phyloP scores from a whole-genome alignment of 2,888 invertebrate genomes.

The Deroplatys truncata region DNA sequence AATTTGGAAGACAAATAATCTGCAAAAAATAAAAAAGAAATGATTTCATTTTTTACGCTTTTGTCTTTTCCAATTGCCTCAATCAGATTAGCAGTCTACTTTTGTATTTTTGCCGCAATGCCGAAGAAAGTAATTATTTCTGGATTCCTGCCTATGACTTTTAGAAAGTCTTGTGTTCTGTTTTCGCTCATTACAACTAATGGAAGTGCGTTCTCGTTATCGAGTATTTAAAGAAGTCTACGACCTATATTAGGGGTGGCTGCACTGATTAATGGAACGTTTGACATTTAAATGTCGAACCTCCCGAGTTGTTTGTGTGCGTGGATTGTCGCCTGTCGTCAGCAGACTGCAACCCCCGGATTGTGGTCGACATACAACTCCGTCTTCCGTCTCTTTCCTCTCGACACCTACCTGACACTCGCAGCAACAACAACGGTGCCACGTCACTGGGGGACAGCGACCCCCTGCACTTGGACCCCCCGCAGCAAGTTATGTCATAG shows the following conservation, averaged over 20 bases:
- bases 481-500: neutral
- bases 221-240: neutral
- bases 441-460: neutral
- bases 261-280: neutral
- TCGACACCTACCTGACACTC: neutral
- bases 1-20: too few relatives aligned
- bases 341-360: neutral
- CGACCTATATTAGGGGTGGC: neutral
- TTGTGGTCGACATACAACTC: neutral
- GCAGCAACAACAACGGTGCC: neutral
- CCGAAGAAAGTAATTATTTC: too few relatives aligned
- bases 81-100: too few relatives aligned
- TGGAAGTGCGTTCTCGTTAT: neutral
- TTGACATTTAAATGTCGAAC: conserved; percentile 9
- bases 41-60: too few relatives aligned
- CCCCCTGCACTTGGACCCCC: neutral
- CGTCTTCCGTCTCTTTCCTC: neutral
- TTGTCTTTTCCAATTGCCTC: too few relatives aligned
- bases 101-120: too few relatives aligned
- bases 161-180: too few relatives aligned
- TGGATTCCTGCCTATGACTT: too few relatives aligned
- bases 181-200: neutral
- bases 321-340: neutral
- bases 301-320: neutral
- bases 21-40: too few relatives aligned